Percentiles rank a stretch among this genome's conserved stretches.
Conservation (phyloP, 2,888 invertebrate species). For the Orgyia antiqua region DNA sequence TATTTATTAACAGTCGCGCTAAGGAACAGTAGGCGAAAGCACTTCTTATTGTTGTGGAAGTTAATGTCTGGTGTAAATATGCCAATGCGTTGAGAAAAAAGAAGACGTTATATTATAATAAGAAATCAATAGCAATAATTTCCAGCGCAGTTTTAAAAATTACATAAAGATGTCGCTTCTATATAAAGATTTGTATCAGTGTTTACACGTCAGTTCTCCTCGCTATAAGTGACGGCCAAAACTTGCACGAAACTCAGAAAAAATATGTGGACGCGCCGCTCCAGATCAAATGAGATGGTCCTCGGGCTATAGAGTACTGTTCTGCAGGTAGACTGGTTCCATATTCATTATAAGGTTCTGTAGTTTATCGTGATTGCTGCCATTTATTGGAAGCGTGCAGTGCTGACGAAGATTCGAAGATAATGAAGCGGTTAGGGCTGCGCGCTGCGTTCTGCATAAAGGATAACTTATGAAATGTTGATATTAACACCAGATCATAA, state of each 20-base stretch:
- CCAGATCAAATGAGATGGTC: conserved; percentile 65
- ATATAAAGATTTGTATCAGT: too few species aligned
- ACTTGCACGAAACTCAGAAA: conserved; percentile 35
- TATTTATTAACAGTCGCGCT: too few species aligned
- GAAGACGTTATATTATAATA: too few species aligned
- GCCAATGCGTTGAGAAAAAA: too few species aligned
- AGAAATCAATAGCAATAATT: too few species aligned
- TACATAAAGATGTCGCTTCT: too few species aligned
- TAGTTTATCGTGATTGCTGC: conserved; percentile 4
- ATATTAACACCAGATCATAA: too few species aligned
- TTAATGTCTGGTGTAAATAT: too few species aligned
- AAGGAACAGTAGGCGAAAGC: too few species aligned
- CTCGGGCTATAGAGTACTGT: conserved; percentile 31
- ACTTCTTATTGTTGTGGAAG: too few species aligned
- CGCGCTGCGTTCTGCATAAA: not conserved
- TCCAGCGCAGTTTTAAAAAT: too few species aligned
- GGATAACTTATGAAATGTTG: too few species aligned
- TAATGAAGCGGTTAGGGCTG: not conserved
- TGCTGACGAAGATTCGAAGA: not conserved
- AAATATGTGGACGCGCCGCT: conserved; percentile 39
- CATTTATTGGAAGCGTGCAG: conserved; percentile 1
- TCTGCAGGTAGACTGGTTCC: conserved; percentile 10
- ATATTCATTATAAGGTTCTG: conserved; percentile 4
- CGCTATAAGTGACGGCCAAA: conserved; percentile 36
- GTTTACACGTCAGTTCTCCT: conserved; percentile 24